Percentiles rank a stretch among this genome's conserved stretches.
Conservation (phyloP, 1,140 invertebrate species). For the Drosophila varians region DNA sequence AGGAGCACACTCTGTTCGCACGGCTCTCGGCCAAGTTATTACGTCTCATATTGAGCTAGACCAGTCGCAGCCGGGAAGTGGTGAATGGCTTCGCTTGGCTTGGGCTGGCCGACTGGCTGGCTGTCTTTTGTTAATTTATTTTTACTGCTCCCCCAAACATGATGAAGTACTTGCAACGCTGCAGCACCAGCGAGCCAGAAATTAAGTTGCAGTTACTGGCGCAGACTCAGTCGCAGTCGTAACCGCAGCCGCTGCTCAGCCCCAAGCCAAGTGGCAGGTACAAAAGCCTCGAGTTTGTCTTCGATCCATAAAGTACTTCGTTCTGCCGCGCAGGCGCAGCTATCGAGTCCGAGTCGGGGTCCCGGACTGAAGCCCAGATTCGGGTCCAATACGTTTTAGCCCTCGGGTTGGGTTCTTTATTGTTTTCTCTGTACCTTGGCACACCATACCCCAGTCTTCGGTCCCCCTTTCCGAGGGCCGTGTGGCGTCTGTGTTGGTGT, state of each 20-base stretch:
- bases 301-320: constrained; percentile 70
- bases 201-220: constrained; percentile 67
- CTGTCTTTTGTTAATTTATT: constrained; percentile 69
- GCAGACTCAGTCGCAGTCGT: not conserved
- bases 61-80: constrained; percentile 41
- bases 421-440: constrained; percentile 46
- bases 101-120: constrained; percentile 12
- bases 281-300: constrained; percentile 47
- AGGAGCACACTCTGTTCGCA: constrained; percentile 37
- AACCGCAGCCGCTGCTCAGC: constrained; percentile 19
- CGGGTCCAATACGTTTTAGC: constrained; percentile 49
- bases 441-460: not conserved
- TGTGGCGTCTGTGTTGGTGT: constrained; percentile 46
- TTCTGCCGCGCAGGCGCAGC: constrained; percentile 46
- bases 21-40: constrained; percentile 56
- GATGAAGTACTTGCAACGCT: constrained; percentile 60
- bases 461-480: not conserved
- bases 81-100: constrained; percentile 21
- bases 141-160: constrained; percentile 67
- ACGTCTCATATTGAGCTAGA: constrained; percentile 63
- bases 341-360: constrained; percentile 55
- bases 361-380: constrained; percentile 42
- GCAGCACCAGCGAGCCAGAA: constrained; percentile 39
- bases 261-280: constrained; percentile 68
- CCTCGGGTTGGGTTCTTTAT: constrained; percentile 73